These are phyloP conservation scores for Cercopithecus mitis DNA, from an alignment of 2,797 vertebrate genomes.

Conservation along the genomic window DNA sequence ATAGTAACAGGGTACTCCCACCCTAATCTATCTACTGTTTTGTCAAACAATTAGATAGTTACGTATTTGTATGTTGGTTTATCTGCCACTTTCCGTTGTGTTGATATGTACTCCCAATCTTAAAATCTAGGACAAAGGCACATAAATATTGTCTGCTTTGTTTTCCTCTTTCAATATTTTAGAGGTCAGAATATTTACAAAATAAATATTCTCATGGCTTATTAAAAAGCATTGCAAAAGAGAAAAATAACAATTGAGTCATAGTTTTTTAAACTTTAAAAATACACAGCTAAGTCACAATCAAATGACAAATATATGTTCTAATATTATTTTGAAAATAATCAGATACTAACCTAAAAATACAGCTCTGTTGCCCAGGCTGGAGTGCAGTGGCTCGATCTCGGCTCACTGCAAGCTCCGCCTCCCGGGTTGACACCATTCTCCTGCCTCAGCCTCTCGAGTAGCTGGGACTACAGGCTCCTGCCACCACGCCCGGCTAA, in stretches of 20 bases:
- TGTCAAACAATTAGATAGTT: background rate
- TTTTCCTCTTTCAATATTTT: slow-evolving; percentile 55
- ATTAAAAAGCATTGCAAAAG: slow-evolving; percentile 46
- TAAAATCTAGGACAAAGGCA: slow-evolving; percentile 41
- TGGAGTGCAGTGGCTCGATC: too few species aligned
- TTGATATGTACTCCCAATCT: slow-evolving; percentile 52
- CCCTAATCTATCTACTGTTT: background rate
- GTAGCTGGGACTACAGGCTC: too few species aligned
- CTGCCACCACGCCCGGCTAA: too few species aligned
- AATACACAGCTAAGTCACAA: background rate
- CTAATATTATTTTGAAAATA: slow-evolving; percentile 4
- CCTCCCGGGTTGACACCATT: too few species aligned
- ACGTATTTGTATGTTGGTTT: slow-evolving; percentile 5
- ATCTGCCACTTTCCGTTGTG: slow-evolving; percentile 43
- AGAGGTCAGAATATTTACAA: slow-evolving; percentile 60
- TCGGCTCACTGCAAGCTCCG: too few species aligned
- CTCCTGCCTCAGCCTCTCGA: too few species aligned
- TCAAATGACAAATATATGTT: background rate
- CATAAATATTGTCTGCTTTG: slow-evolving; percentile 55
- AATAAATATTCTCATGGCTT: slow-evolving; percentile 51
- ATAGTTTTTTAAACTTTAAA: slow-evolving; percentile 36
- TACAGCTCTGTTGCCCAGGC: background rate
- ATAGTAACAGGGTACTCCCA: fast-evolving
- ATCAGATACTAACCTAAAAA: background rate
- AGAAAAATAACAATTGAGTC: slow-evolving; percentile 39